phyloP scores from a whole-genome alignment of 2,888 invertebrate genomes.

The Terebella lapidaria region DNA sequence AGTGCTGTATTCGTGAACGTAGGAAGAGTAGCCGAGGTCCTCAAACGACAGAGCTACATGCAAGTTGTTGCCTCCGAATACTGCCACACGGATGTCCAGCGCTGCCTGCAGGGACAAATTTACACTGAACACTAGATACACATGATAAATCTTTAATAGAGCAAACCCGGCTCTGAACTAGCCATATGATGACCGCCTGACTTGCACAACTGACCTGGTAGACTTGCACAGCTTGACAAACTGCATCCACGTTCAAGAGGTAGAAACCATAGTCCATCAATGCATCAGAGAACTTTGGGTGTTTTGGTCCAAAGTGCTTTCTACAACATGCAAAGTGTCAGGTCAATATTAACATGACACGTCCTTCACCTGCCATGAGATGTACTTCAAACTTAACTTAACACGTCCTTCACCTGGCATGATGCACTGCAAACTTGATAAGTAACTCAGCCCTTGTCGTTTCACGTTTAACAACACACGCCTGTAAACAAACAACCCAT shows the following conservation, averaged over 20 bases:
- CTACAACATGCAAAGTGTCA: conserved; percentile 43
- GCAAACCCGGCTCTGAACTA: too few species aligned
- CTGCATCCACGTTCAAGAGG: conserved; percentile 80
- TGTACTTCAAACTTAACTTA: background rate
- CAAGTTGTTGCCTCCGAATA: conserved; percentile 79
- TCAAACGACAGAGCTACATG: conserved; percentile 86
- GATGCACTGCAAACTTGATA: conserved; percentile 74
- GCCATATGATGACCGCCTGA: too few species aligned
- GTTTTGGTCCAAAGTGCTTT: conserved; percentile 57
- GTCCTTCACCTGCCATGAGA: background rate
- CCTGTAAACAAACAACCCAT: conserved; percentile 55
- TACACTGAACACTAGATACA: too few species aligned
- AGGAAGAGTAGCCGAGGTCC: conserved; percentile 87
- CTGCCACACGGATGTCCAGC: conserved; percentile 66
- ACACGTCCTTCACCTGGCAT: conserved; percentile 59
- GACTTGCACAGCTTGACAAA: conserved; percentile 76
- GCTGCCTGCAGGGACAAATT: too few species aligned
- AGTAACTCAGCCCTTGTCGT: conserved; percentile 77
- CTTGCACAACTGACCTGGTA: conserved; percentile 62
- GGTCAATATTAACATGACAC: background rate
- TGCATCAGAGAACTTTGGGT: conserved; percentile 79
- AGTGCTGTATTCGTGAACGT: conserved; percentile 85
- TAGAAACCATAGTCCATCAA: conserved; percentile 87
- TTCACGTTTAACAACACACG: conserved; percentile 82
- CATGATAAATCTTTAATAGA: background rate